Percentiles rank a stretch among this genome's conserved stretches.
phyloP scores from a whole-genome alignment of 2,113 vertebrate species.

The Etia nguti region DNA sequence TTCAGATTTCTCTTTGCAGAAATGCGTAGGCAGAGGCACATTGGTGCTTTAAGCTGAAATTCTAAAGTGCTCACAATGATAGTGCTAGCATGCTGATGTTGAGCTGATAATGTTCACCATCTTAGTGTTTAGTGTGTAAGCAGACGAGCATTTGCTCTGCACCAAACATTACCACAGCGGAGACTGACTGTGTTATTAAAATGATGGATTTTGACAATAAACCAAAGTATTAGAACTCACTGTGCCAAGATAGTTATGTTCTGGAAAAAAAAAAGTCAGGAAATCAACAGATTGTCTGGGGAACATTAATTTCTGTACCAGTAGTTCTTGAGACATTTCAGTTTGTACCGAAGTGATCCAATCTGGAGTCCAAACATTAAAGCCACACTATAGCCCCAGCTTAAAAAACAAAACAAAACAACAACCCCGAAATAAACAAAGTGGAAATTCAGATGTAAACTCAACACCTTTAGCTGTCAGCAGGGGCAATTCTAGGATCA shows the following conservation, averaged over 20 bases:
- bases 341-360: not conserved
- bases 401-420: fast-evolving
- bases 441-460: not conserved
- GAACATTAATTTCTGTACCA: not conserved
- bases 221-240: not conserved
- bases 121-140: not conserved
- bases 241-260: not conserved
- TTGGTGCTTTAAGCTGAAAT: not conserved
- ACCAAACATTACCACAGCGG: not conserved
- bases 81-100: not conserved
- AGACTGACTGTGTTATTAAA: not conserved
- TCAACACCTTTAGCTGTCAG: not conserved
- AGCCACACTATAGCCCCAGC: not conserved
- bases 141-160: not conserved
- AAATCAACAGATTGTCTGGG: not conserved
- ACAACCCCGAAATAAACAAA: not conserved
- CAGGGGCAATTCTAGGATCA: not conserved
- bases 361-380: not conserved
- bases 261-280: not conserved
- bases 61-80: not conserved
- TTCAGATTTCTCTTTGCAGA: not conserved
- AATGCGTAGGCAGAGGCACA: not conserved
- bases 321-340: not conserved
- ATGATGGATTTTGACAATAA: not conserved
- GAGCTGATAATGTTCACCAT: not conserved